Percentiles rank a stretch among this genome's conserved stretches.
These are phyloP conservation scores for Charanyca ferruginea DNA, from an alignment of 2,888 invertebrate genomes.

Conservation along the genomic window DNA sequence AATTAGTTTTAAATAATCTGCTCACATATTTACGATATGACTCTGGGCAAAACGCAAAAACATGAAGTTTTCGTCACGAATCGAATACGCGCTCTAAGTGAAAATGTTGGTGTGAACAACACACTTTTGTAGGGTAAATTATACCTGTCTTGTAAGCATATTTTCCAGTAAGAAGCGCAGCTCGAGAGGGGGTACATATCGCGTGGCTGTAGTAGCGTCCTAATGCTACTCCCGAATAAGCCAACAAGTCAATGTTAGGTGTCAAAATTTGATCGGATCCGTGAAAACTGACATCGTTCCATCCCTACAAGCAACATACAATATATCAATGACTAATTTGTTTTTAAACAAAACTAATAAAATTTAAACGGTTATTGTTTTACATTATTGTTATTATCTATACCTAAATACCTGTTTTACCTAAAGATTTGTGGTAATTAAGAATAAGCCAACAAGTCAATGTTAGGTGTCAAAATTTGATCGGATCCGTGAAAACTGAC, in stretches of 20 bases:
- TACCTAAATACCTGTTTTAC: too few relatives aligned
- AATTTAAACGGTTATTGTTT: conserved; percentile 7
- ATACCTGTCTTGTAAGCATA: conserved; percentile 95
- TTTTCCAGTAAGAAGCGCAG: conserved; percentile 95
- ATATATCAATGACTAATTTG: not conserved
- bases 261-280: conserved; percentile 96
- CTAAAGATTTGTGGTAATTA: too few relatives aligned
- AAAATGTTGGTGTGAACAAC: too few relatives aligned
- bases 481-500: conserved; percentile 97
- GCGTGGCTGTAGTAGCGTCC: conserved; percentile 96
- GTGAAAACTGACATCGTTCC: conserved; percentile 97
- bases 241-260: conserved; percentile 97
- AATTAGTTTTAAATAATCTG: too few relatives aligned
- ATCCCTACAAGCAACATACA: conserved; percentile 92
- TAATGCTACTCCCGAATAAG: conserved; percentile 95
- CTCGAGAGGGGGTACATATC: conserved; percentile 96
- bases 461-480: conserved; percentile 97
- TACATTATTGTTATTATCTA: not conserved
- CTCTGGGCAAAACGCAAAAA: too few relatives aligned
- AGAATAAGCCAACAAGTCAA: conserved; percentile 96
- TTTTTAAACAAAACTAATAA: conserved; percentile 14
- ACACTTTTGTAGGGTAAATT: not conserved
- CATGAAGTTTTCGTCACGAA: too few relatives aligned
- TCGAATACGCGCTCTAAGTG: too few relatives aligned
- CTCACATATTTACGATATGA: too few relatives aligned